These are phyloP conservation scores for Hippopotamus amphibius DNA, from an alignment of 2,113 vertebrate genomes.

Conservation along the genomic window DNA sequence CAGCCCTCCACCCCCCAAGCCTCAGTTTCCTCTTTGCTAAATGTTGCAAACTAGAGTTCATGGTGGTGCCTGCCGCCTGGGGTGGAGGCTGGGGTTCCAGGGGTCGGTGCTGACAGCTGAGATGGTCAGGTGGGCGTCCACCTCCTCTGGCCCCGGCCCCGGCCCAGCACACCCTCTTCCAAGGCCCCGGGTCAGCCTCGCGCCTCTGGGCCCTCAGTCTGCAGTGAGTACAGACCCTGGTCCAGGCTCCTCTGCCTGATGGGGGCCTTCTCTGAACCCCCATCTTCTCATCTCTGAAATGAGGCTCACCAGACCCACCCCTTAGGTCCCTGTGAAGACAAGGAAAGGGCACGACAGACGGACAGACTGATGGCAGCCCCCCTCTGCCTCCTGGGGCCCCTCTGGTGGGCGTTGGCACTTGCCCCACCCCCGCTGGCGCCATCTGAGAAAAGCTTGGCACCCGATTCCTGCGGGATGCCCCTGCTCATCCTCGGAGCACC, in stretches of 20 bases:
- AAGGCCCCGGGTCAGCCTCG: not conserved
- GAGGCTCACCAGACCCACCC: not conserved
- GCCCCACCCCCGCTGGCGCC: not conserved
- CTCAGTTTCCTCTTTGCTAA: not conserved
- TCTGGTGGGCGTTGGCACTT: not conserved
- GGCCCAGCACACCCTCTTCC: not conserved
- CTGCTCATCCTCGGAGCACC: not conserved
- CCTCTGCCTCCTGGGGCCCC: not conserved
- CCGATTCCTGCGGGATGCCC: not conserved
- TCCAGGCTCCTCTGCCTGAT: not conserved
- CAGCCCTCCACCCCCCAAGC: not conserved
- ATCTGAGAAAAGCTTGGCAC: not conserved
- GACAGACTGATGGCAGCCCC: not conserved
- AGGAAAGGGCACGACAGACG: too few relatives aligned
- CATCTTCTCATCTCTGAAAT: not conserved
- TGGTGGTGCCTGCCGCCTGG: not conserved
- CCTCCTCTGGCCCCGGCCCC: not conserved
- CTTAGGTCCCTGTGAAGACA: not conserved
- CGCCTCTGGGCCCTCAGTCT: not conserved
- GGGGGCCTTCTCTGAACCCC: too few relatives aligned
- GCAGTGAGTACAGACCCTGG: not conserved
- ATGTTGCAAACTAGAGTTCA: not conserved
- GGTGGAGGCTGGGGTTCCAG: slow-evolving; percentile 56
- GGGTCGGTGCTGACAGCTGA: not conserved
- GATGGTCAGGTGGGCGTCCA: not conserved